Evolutionary conservation across 2,113 vertebrate genomes (phyloP), one percentile per base, ranked within the genome.

Genomic region (Dromiciops gliroides): DNA sequence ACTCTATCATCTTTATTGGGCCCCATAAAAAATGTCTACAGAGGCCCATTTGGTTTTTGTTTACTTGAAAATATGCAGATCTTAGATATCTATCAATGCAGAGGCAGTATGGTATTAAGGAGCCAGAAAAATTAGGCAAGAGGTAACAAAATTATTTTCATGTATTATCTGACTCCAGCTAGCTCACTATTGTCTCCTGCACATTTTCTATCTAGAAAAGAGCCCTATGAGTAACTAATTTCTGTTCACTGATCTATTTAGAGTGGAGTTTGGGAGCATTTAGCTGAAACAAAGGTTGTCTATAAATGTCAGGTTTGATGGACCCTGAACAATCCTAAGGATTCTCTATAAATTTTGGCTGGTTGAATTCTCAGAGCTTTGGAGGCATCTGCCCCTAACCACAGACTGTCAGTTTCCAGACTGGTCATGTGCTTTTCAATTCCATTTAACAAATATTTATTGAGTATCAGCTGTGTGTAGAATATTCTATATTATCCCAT

Each of bases 171-270:
- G 53, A 91, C 23, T 94, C 96, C 93, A 75, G 90, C 89, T 94
- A 50, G 23, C 93, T 94, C 94, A 95, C 95, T 96, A 3, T 95
- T 95, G 95, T 96, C 89, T 92, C 96, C 91, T 97, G 94, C 95
- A 92, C 90, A 48, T 49, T 96, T 96, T 96, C 93, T 97, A 95
- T 97, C 75, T n/a, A 94, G 92, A 93, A 83, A 1, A 50, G 89
- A 93, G 52, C 47, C 83, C 60, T 88, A 91, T 96, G 95, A 95
- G 93, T 93, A 96, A 95, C 75, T 91, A 96, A 5, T 83, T 83
- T 83, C n/a, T 83, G 37, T 83, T 83, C 37, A 44, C n/a, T 83
- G n/a, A 44, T 83, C 67, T 44, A 44, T 44, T 83, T 16, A 83
- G 67, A 83, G 67, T 83, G 19, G 37, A 22, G 19, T 83, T 44